phyloP scores from a whole-genome alignment of 2,888 invertebrate genomes.

The Petrolisthes manimaculis region DNA sequence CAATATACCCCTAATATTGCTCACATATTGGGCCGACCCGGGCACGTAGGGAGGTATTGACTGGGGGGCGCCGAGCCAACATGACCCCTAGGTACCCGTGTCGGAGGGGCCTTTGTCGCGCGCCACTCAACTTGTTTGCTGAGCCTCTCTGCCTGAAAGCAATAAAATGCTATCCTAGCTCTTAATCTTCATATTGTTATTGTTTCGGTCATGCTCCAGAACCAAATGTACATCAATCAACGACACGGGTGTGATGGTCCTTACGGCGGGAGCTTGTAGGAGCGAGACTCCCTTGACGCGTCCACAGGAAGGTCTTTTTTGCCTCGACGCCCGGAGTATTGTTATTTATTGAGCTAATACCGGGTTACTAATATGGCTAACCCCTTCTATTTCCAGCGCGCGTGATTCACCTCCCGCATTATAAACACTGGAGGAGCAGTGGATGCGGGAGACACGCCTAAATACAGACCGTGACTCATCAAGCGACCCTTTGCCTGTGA shows the following conservation, averaged over 20 bases:
- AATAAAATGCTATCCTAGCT: constrained; percentile 61
- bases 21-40: constrained; percentile 53
- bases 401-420: constrained; percentile 55
- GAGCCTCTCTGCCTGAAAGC: constrained; percentile 46
- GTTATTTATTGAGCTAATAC: constrained; percentile 63
- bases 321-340: constrained; percentile 33
- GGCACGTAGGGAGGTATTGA: constrained; percentile 38
- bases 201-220: constrained; percentile 61
- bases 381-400: constrained; percentile 54
- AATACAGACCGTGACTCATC: neutral
- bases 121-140: neutral
- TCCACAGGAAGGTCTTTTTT: constrained; percentile 29
- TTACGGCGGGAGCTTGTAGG: constrained; percentile 20
- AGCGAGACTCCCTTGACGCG: constrained; percentile 19
- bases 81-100: neutral
- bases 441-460: constrained; percentile 17
- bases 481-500: neutral
- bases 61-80: constrained; percentile 13
- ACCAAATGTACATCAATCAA: constrained; percentile 57
- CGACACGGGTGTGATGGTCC: constrained; percentile 15
- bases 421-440: constrained; percentile 33
- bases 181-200: constrained; percentile 63
- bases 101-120: constrained; percentile 8
- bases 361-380: constrained; percentile 58
- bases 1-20: constrained; percentile 63